phyloP scores from a whole-genome alignment of 1,140 invertebrate species.

The Euglossa dilemma region DNA sequence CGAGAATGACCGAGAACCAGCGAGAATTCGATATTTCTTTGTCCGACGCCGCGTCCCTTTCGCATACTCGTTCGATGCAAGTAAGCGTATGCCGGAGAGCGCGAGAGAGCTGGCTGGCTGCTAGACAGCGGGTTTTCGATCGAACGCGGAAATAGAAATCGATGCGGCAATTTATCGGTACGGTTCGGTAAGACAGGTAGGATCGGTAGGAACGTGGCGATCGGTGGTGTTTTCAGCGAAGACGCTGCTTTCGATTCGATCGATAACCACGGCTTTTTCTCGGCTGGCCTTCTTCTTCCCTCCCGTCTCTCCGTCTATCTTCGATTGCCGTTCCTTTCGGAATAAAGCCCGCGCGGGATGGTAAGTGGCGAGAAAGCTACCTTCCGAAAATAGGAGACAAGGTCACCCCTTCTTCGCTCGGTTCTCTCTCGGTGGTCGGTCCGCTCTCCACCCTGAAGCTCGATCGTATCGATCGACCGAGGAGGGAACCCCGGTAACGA shows the following conservation, averaged over 20 bases:
- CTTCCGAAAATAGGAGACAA: constrained; percentile 66
- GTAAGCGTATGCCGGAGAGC: no score
- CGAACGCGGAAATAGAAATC: no score
- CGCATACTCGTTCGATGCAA: no score
- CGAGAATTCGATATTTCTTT: no score
- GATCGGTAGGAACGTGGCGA: neutral
- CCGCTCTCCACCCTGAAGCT: constrained; percentile 42
- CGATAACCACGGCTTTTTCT: neutral
- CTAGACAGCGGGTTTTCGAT: no score
- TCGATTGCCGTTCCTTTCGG: neutral
- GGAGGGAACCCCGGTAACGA: constrained; percentile 16
- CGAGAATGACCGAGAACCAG: no score
- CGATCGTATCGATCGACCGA: constrained; percentile 57
- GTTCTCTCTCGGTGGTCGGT: constrained; percentile 18
- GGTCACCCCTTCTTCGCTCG: constrained; percentile 46
- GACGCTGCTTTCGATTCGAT: neutral
- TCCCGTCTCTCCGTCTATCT: neutral
- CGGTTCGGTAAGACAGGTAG: neutral
- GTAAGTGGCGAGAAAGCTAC: constrained; percentile 48
- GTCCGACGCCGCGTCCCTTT: no score
- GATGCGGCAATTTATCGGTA: neutral
- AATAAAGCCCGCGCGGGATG: neutral
- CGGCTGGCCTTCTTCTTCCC: no score
- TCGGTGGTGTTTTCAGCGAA: neutral
- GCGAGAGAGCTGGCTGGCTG: no score